A percentile compares a stretch with the other conserved stretches of the same genome.
Evolutionary conservation across 2,797 vertebrate species (phyloP).

Genomic region (Loris lydekkerianus): DNA sequence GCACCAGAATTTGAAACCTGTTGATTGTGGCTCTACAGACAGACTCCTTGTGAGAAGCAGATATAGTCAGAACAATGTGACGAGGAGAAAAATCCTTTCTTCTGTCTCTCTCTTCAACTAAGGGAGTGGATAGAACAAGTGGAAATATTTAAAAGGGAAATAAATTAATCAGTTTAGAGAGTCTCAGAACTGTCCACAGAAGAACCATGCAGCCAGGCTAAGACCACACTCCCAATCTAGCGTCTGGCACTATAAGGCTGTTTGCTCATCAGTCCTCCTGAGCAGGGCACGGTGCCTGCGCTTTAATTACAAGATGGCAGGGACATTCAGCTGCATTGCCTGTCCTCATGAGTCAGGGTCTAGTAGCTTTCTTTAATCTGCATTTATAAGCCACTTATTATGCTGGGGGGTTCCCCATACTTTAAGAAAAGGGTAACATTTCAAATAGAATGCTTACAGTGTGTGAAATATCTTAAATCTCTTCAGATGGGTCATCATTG

Average conservation of each 20-base stretch:
- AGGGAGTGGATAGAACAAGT: neutral
- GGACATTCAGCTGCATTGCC: too few species aligned
- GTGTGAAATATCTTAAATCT: neutral
- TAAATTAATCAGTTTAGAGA: neutral
- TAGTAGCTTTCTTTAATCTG: neutral
- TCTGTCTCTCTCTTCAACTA: neutral
- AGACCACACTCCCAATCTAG: accelerated
- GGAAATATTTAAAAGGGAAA: neutral
- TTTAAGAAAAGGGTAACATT: neutral
- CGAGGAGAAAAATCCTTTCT: neutral
- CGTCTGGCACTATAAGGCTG: accelerated
- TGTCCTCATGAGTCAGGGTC: neutral
- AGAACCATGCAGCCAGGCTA: neutral
- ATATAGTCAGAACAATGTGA: neutral
- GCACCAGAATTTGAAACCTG: neutral
- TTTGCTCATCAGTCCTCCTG: neutral
- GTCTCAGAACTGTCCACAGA: neutral
- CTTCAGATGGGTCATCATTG: neutral
- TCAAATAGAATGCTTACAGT: neutral
- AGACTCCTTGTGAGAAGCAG: neutral
- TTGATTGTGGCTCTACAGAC: neutral
- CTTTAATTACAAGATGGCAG: neutral
- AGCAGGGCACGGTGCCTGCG: neutral
- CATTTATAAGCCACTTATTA: neutral
- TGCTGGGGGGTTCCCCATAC: accelerated